These are phyloP conservation scores for Amblyraja radiata DNA, from an alignment of 2,797 vertebrate genomes.

Conservation along the genomic window DNA sequence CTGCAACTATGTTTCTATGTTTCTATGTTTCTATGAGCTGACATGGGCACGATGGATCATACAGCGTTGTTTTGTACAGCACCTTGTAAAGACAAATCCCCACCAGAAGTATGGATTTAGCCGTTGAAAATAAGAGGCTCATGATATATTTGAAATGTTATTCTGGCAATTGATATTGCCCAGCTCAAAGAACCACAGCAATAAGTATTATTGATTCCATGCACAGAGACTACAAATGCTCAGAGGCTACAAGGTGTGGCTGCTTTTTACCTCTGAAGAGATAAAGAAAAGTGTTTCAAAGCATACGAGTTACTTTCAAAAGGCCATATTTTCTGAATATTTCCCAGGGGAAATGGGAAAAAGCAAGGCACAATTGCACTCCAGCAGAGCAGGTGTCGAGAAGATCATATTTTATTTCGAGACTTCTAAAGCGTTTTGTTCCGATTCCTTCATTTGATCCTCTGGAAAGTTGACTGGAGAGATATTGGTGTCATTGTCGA, in stretches of 20 bases:
- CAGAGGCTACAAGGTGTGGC: neutral
- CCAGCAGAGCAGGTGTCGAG: neutral
- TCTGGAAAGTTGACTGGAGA: neutral
- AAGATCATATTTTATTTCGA: conserved; percentile 30
- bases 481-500: neutral
- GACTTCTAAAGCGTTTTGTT: conserved; percentile 11
- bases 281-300: neutral
- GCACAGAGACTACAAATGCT: neutral
- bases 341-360: conserved; percentile 4
- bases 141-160: neutral
- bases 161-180: neutral
- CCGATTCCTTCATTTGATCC: neutral
- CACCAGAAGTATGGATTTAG: neutral
- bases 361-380: neutral
- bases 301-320: conserved; percentile 19
- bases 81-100: no score
- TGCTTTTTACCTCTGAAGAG: neutral
- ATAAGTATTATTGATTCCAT: neutral
- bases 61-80: no score
- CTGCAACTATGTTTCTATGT: no score
- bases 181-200: neutral
- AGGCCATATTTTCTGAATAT: neutral
- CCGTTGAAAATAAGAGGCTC: neutral
- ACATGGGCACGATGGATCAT: no score
- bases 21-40: neutral